Conservation (phyloP, 2,888 invertebrate species). For the Pristionchus exspectatus region DNA sequence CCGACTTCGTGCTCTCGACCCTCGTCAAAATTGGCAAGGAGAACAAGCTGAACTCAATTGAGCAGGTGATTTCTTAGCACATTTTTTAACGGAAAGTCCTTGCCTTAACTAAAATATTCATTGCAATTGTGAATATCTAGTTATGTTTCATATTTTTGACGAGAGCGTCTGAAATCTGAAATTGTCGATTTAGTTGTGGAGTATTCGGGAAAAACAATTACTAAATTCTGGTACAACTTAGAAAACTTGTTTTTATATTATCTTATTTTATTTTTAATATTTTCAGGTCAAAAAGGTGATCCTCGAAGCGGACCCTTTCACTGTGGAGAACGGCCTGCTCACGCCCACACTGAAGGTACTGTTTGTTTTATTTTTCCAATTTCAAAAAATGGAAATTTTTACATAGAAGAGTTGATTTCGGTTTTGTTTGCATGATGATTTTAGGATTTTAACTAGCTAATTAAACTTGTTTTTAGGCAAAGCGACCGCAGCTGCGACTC, state of each 20-base stretch:
- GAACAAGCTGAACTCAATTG: conserved; percentile 94
- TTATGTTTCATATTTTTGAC: background rate
- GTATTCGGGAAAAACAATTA: background rate
- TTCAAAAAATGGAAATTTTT: background rate
- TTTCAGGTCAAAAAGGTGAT: conserved; percentile 87
- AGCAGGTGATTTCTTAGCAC: conserved; percentile 86
- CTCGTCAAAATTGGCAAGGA: conserved; percentile 92
- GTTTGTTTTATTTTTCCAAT: background rate
- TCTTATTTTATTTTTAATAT: no score
- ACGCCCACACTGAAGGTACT: conserved; percentile 91
- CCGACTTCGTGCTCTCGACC: conserved; percentile 87
- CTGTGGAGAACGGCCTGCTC: conserved; percentile 94
- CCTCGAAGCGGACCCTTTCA: conserved; percentile 94
- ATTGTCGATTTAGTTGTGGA: background rate
- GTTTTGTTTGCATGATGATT: no score
- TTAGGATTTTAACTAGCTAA: background rate
- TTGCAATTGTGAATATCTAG: background rate
- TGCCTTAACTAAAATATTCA: background rate
- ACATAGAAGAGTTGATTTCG: background rate
- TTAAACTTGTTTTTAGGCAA: conserved; percentile 75
- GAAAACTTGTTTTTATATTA: background rate
- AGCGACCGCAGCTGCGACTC: conserved; percentile 73
- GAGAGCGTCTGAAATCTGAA: background rate
- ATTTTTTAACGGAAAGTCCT: background rate
- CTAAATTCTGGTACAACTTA: no score